Percentiles rank a stretch among this genome's conserved stretches.
Conservation (phyloP, 2,888 invertebrate genomes). For the Thysanoteuthis rhombus region DNA sequence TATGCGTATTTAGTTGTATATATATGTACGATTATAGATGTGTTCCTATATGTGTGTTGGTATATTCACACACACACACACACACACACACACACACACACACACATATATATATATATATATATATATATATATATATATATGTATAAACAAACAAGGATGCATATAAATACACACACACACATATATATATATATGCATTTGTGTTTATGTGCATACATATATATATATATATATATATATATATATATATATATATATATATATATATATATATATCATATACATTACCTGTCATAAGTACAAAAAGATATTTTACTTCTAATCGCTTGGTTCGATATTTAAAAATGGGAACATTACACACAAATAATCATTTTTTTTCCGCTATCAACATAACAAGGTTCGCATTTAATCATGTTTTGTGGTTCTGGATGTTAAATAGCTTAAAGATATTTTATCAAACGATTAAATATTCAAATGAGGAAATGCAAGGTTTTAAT, state of each 20-base stretch:
- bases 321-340: too few relatives aligned
- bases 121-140: background rate
- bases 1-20: background rate
- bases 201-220: background rate
- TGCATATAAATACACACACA: background rate
- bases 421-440: too few relatives aligned
- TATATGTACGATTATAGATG: background rate
- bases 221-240: background rate
- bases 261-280: background rate
- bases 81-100: background rate
- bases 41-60: background rate
- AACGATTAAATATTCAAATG: too few relatives aligned
- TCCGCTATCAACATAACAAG: too few relatives aligned
- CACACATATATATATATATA: background rate
- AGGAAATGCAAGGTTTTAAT: too few relatives aligned
- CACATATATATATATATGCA: background rate
- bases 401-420: too few relatives aligned
- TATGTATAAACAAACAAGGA: background rate
- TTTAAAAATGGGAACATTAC: too few relatives aligned
- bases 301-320: too few relatives aligned
- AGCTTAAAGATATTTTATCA: too few relatives aligned
- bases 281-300: background rate
- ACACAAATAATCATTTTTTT: too few relatives aligned
- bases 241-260: background rate
- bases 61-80: background rate